Base-by-base conservation (phyloP, 2,797 vertebrate genomes). In the Helostoma temminkii region DNA sequence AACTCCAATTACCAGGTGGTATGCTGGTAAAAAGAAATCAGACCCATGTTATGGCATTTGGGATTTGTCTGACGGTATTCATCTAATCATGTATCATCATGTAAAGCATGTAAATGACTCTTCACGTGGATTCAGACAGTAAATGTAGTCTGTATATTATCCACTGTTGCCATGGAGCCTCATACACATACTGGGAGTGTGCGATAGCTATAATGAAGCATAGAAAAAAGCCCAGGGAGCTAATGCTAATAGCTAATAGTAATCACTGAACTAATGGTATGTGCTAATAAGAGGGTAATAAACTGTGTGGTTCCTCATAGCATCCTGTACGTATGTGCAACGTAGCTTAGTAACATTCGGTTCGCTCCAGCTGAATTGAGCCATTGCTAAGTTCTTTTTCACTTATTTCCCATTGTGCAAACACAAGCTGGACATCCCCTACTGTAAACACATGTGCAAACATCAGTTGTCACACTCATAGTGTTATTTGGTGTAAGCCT, bases 281-380 rank as follows among this genome's bases (percentile, higher is more conserved):
- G 41, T 56, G 66, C 49, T 80, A 81, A 81, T 78, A 47, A 62
- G 28, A 52, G 54, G 46, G 63, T 76, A 83, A 78, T 83, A 80
- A 74, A 74, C 34, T 52, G 67, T 70, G n/a, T 32, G 48, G 25
- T 77, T 45, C 66, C 65, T 65, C 39, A 30, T 76, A 66, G 81
- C 69, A 60, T 48, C 43, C 45, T 58, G 11, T 55, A 25, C 25
- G 61, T 25, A 3, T 49, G 25, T 22, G 55, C 28, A 2, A 46
- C 41, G 63, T 71, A 61, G 55, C 68, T 57, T 62, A 32, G 14
- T 46, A 78, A 43, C 50, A 45, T 58, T 70, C 64, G 69, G 54
- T 55, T 81, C 56, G 63, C 36, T 74, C 15, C 32, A 71, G 71
- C 39, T 57, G 53, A 48, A 55, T 0, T 11, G 37, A 69, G 19